Evolutionary conservation across 2,888 invertebrate species (phyloP).

Genomic region (Ferdinandea cuprea): DNA sequence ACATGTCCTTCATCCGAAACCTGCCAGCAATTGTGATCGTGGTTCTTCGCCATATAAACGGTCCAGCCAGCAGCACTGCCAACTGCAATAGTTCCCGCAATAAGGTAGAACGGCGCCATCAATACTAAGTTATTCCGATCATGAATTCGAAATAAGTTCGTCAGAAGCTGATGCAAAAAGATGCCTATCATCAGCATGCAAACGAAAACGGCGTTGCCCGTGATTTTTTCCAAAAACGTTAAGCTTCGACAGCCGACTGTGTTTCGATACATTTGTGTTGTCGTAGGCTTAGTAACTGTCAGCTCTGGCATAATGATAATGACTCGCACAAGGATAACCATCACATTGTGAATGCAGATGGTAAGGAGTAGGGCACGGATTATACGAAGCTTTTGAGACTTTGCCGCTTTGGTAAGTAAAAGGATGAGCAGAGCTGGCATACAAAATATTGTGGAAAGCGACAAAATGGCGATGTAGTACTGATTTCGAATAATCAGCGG

Average conservation of each 20-base stretch:
- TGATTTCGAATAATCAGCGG: conserved; percentile 84
- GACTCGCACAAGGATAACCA: conserved; percentile 85
- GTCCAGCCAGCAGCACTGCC: conserved; percentile 85
- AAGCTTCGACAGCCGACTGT: conserved; percentile 84
- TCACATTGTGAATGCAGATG: conserved; percentile 85
- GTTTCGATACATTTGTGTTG: conserved; percentile 84
- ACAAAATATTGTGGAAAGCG: conserved; percentile 84
- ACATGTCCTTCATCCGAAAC: conserved; percentile 84
- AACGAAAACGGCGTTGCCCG: conserved; percentile 86
- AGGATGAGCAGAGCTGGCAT: conserved; percentile 86
- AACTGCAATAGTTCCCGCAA: conserved; percentile 83
- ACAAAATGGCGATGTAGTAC: conserved; percentile 84
- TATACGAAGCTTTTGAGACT: conserved; percentile 84
- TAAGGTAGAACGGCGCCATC: conserved; percentile 83
- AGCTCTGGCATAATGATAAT: conserved; percentile 85
- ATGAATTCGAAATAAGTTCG: conserved; percentile 85
- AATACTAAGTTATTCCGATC: conserved; percentile 78
- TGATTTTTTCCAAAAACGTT: conserved; percentile 84
- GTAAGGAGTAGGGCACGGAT: conserved; percentile 86
- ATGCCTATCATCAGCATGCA: conserved; percentile 88
- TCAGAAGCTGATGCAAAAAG: conserved; percentile 87
- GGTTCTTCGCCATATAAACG: conserved; percentile 83
- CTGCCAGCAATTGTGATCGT: conserved; percentile 86
- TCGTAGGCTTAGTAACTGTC: conserved; percentile 81
- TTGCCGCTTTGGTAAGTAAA: conserved; percentile 84